A percentile compares a stretch with the other conserved stretches of the same genome.
Conservation (phyloP, 2,888 invertebrate genomes). For the Ceratothoa steindachneri region DNA sequence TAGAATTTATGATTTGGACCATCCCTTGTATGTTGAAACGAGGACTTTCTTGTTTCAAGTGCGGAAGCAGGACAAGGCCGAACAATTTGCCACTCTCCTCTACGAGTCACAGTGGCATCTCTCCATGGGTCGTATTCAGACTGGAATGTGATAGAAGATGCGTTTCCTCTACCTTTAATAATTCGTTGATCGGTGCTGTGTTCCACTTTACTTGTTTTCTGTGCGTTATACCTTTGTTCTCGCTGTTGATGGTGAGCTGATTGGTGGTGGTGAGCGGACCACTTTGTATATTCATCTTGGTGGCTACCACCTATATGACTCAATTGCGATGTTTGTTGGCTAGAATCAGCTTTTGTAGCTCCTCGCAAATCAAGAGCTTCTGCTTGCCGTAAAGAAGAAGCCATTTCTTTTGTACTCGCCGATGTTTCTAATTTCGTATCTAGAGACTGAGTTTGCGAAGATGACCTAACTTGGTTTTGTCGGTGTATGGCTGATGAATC, state of each 20-base stretch:
- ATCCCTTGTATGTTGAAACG: conserved; percentile 9
- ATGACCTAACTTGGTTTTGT: conserved; percentile 16
- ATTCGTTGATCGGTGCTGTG: conserved; percentile 26
- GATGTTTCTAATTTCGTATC: conserved; percentile 36
- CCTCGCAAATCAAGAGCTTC: conserved; percentile 43
- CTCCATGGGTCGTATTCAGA: conserved; percentile 45
- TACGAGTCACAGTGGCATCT: conserved; percentile 44
- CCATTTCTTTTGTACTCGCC: conserved; percentile 41
- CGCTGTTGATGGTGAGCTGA: conserved; percentile 25
- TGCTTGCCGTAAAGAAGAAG: conserved; percentile 42
- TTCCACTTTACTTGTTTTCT: not conserved
- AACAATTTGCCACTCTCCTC: conserved; percentile 46
- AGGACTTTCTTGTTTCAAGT: conserved; percentile 32
- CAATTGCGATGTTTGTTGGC: conserved; percentile 24
- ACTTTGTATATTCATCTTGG: conserved; percentile 38
- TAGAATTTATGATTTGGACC: conserved; percentile 44
- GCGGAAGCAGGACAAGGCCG: conserved; percentile 41
- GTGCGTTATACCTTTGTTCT: not conserved
- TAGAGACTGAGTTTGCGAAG: conserved; percentile 24
- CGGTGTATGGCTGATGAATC: not conserved
- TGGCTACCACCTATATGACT: conserved; percentile 28
- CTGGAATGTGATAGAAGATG: conserved; percentile 46
- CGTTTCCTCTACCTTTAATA: conserved; percentile 21
- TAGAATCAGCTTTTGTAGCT: conserved; percentile 21
- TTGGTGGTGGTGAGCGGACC: conserved; percentile 35